Base-by-base conservation (phyloP, 2,888 invertebrate species). In the Notodonta ziczac region DNA sequence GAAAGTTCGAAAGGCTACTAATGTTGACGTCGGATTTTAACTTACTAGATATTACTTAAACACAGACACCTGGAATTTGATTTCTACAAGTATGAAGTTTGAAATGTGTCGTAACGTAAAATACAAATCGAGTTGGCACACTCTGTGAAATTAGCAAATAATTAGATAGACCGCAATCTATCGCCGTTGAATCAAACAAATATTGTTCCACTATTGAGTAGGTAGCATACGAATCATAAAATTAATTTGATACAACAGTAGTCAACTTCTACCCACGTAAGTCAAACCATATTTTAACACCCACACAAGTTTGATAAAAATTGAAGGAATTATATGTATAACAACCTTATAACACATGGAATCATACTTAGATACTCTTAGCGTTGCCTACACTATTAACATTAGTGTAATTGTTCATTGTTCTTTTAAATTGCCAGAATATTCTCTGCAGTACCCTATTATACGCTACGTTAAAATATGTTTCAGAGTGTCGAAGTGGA, bases 121-220 rank as follows among this genome's bases (percentile, higher is more conserved):
- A 70, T 68, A 74, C 73, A 71, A 76, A 74, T 68, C 63, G 72
- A 73, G 64, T 73, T 70, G 63, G 61, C 44, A 66, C 72, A 70
- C 61, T 69, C 71, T 76, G 72, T 75, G 73, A 80, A 80, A 80
- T 79, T 73, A 72, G 64, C 65, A 74, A 77, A 73, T 79, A 77
- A 80, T 80, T 76, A 75, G 69, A 77, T 71, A 66, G 64, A 76
- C 76, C 70, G 71, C 79, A 77, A 73, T 73, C 75, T 75, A 70
- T 72, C 70, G 65, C 71, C 68, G 60, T 62, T 58, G 63, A 70
- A 78, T 74, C 75, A 71, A 67, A 68, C 63, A 62, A 70, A 72
- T 66, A 67, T 62, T 14, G 55, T 66, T 66, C 39, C 55, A 63
- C 65, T 69, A 51, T 63, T 61, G 53, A 66, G 65, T 63, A 59